Percentiles rank a stretch among this genome's conserved stretches.
These are phyloP conservation scores for Euclidia mi DNA, from an alignment of 2,888 invertebrate species.

Conservation along the genomic window DNA sequence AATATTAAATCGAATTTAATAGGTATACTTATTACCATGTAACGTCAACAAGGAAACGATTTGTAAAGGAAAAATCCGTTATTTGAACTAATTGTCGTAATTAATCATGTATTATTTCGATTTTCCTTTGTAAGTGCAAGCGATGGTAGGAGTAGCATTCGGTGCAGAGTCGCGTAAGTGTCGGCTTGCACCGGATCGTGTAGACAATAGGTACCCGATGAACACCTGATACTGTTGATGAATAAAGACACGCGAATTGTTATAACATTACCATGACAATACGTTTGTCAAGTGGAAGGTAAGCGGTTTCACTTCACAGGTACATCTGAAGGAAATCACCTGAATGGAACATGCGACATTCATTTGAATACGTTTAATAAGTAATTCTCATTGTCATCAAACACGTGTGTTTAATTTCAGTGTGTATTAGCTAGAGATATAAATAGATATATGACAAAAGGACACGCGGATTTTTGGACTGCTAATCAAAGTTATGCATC, in stretches of 20 bases:
- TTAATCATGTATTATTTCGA: constrained; percentile 13
- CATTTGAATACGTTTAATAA: constrained; percentile 1
- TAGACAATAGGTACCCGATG: constrained; percentile 55
- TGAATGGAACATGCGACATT: constrained; percentile 10
- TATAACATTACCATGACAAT: constrained; percentile 48
- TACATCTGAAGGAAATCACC: constrained; percentile 6
- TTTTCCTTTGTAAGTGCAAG: constrained; percentile 36
- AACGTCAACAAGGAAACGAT: constrained; percentile 25
- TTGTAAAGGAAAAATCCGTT: constrained; percentile 12
- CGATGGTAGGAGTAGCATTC: constrained; percentile 8
- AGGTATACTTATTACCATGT: neutral
- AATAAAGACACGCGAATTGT: constrained; percentile 48
- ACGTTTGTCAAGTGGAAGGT: constrained; percentile 20
- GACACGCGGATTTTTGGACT: too few species aligned
- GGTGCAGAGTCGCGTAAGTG: constrained; percentile 22
- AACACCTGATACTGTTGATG: constrained; percentile 52
- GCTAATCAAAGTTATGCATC: too few species aligned
- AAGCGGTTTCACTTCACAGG: constrained; percentile 15
- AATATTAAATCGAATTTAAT: too few species aligned
- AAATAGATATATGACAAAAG: too few species aligned
- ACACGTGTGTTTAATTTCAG: too few species aligned
- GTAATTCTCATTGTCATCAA: neutral
- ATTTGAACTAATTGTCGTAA: constrained; percentile 3
- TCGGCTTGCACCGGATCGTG: constrained; percentile 43
- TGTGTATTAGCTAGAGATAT: too few species aligned